Base-by-base conservation (phyloP, 2,113 vertebrate genomes). In the Aphelocoma coerulescens region DNA sequence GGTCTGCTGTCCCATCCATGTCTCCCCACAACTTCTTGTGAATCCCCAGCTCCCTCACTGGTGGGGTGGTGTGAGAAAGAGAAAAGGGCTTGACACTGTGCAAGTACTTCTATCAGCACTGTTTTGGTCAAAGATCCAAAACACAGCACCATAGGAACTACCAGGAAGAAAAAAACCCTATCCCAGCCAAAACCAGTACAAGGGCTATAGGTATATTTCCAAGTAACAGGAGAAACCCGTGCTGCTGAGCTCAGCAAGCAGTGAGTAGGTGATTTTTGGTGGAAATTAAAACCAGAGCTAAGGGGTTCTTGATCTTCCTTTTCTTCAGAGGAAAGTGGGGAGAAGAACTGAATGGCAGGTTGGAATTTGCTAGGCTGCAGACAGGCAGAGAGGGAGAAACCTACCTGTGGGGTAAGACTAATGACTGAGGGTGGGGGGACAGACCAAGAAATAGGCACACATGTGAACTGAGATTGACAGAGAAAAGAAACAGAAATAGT, bases 401-500 rank as follows among this genome's bases (percentile, higher is more conserved):
- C 43, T 59, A 16, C 23, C 22, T 23, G 27, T 65, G 44, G 17
- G 22, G 55, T 61, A 66, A 80, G 20, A 44, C 12, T 72, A 78
- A 78, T 33, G 7, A 59, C 41, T 67, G 57, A 68, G 8, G 16
- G 14, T 16, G 5, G 3, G 8, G 7, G 8, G 21, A 49, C 21
- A 16, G 61, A 61, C 6, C 14, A 92, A 88, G 44, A 93, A 55
- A 61, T 7, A 92, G 37, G 63, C 37, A 68, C 10, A 52, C 24
- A 61, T 9, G 24, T 14, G 49, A 57, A 33, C 32, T 49, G 46
- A 61, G 58, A 67, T 21, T 55, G 28, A 51, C 26, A 84, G 32
- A 83, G 41, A 91, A 83, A 15, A 67, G 62, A 43, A 92, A 39
- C 15, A 85, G 35, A 93, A 90, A 49, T 76, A 61, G 59, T 22